Percentiles rank a stretch among this genome's conserved stretches.
Conservation (phyloP, 2,797 vertebrate species). For the Tadarida brasiliensis region DNA sequence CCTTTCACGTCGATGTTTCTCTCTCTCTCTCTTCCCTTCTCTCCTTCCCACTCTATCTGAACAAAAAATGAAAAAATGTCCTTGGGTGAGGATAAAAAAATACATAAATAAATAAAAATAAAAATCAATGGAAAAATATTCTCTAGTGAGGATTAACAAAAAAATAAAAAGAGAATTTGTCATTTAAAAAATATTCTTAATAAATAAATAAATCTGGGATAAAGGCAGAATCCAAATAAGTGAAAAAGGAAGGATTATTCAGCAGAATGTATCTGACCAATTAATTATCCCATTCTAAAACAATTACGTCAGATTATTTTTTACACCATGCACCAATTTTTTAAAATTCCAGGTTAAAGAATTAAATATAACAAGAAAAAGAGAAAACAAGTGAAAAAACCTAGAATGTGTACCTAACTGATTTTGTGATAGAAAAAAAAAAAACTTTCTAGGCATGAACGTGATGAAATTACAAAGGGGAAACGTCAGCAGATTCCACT, state of each 20-base stretch:
- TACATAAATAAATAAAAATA: too few relatives aligned
- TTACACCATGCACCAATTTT: background rate
- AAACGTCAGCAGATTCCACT: background rate
- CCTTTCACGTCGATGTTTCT: too few relatives aligned
- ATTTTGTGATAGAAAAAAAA: background rate
- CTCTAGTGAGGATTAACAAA: too few relatives aligned
- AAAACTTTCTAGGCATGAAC: background rate
- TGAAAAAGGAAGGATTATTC: background rate
- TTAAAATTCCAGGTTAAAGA: background rate
- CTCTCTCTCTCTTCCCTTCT: too few relatives aligned
- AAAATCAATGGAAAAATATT: too few relatives aligned
- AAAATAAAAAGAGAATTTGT: too few relatives aligned
- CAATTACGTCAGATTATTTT: background rate
- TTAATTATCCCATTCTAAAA: background rate
- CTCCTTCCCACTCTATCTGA: too few relatives aligned
- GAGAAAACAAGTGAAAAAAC: background rate
- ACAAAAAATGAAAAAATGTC: too few relatives aligned
- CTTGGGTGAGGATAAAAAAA: too few relatives aligned
- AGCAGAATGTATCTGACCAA: background rate
- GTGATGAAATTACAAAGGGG: background rate
- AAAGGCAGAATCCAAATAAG: background rate
- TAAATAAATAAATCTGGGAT: background rate
- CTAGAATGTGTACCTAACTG: background rate
- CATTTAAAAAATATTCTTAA: background rate
- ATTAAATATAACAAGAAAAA: conserved; percentile 20